Evolutionary conservation across 1,140 invertebrate genomes (phyloP), one percentile per base, ranked within the genome.

Genomic region (Zaprionus ghesquierei): DNA sequence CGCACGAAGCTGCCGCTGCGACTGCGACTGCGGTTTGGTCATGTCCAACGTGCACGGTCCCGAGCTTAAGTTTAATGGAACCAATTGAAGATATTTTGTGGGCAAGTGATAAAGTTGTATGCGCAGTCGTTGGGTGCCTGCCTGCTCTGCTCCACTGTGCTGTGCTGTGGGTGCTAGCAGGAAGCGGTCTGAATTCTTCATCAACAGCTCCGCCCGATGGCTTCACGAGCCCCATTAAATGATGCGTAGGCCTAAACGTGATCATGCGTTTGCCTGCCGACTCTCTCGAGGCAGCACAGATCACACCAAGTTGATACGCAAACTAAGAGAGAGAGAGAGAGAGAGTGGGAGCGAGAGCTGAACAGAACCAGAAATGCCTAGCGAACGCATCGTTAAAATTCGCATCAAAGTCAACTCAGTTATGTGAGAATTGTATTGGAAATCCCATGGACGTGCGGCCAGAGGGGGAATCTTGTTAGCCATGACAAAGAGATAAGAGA

Each of bases 41-140:
- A 73, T 77, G 77, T 59, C 46, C 51, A 77, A 85, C 75, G 81
- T 86, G 81, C 75, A 71, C 69, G 64, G 54, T 79, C 51, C 31
- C 54, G 41, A 50, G 78, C 82, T 86, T 87, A 79, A 87, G 84
- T 89, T 89, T 89, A 89, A 89, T 89, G 84, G 84, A 89, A 89
- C 84, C 84, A 89, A 89, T 89, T 89, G 84, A 74, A 89, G 84
- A 89, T 89, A 89, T 89, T 89, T 89, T 89, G 84, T 89, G 84
- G 73, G 63, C 84, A 89, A 89, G 84, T 89, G 84, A 89, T 89
- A 89, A 89, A 89, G 84, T 89, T 84, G 84, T 89, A 89, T 89
- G 84, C 76, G 69, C 78, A 79, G 76, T 82, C 76, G 79, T 72
- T 84, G 77, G 80, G 76, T 79, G 72, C 75, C 3, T 59, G 56